A percentile compares a stretch with the other conserved stretches of the same genome.
Evolutionary conservation across 2,888 invertebrate genomes (phyloP).

Genomic region (Gisinianus flammeolus): DNA sequence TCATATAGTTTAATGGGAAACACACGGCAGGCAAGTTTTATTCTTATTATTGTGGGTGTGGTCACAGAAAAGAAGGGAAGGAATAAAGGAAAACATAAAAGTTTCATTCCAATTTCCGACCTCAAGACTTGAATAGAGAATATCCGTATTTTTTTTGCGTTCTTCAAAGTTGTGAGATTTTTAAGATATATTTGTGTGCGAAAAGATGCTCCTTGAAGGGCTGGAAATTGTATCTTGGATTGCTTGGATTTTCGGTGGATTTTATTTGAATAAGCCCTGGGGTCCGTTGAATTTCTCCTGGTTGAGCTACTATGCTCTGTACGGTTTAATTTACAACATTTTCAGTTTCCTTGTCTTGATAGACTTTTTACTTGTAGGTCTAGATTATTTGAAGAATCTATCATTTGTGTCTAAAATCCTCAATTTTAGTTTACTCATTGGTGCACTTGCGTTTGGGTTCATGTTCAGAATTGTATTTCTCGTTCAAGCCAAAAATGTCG

Average conservation of each 20-base stretch:
- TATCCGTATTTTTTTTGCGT: too few species aligned
- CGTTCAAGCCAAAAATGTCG: not conserved
- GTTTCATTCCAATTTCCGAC: too few species aligned
- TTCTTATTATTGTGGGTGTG: too few species aligned
- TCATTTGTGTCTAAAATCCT: conserved; percentile 12
- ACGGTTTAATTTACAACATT: conserved; percentile 15
- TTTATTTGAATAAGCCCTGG: conserved; percentile 23
- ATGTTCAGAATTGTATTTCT: conserved; percentile 13
- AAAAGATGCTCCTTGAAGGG: too few species aligned
- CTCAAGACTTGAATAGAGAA: too few species aligned
- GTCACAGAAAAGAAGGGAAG: too few species aligned
- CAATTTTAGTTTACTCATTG: conserved; percentile 12
- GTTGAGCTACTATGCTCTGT: conserved; percentile 19
- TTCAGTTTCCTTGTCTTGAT: not conserved
- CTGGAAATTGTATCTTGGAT: not conserved
- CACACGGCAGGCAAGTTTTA: too few species aligned
- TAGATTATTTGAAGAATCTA: not conserved
- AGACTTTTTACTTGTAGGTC: not conserved
- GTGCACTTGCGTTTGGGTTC: not conserved
- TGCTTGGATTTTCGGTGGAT: conserved; percentile 4
- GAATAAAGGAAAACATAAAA: too few species aligned
- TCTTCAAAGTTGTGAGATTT: too few species aligned
- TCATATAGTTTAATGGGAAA: too few species aligned
- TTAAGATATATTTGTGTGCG: too few species aligned
- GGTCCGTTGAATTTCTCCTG: not conserved